These are phyloP conservation scores for Pteronura brasiliensis DNA, from an alignment of 2,113 vertebrate genomes.

Conservation along the genomic window DNA sequence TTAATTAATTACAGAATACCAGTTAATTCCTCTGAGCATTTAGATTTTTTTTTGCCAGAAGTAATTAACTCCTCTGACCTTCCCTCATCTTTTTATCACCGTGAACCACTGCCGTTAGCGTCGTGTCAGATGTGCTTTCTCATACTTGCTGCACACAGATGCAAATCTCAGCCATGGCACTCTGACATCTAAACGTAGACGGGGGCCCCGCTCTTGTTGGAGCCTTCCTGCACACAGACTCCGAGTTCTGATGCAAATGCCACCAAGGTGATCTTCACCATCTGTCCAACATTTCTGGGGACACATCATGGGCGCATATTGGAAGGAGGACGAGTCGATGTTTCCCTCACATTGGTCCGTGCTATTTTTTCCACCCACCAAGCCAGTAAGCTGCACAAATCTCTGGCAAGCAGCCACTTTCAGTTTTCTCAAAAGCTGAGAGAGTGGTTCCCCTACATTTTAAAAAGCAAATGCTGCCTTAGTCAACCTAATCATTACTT, in stretches of 20 bases:
- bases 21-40: conserved; percentile 71
- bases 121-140: conserved; percentile 51
- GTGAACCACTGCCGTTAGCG: conserved; percentile 57
- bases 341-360: conserved; percentile 65
- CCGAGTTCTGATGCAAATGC: background rate
- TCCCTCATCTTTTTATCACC: conserved; percentile 66
- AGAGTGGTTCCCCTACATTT: conserved; percentile 62
- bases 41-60: conserved; percentile 57
- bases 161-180: background rate
- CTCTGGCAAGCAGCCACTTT: conserved; percentile 80
- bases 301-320: conserved; percentile 12
- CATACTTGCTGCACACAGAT: conserved; percentile 36
- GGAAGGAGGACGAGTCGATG: conserved; percentile 32
- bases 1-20: conserved; percentile 60
- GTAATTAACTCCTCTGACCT: conserved; percentile 77
- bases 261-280: background rate
- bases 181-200: conserved; percentile 45
- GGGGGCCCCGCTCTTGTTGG: background rate
- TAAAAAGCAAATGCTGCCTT: conserved; percentile 64
- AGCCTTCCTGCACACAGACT: background rate
- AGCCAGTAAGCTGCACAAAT: conserved; percentile 82
- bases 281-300: conserved; percentile 48
- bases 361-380: conserved; percentile 80
- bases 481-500: conserved; percentile 33
- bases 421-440: conserved; percentile 75